Base-by-base conservation (phyloP, 2,113 vertebrate species). In the Phyllopteryx taeniolatus region DNA sequence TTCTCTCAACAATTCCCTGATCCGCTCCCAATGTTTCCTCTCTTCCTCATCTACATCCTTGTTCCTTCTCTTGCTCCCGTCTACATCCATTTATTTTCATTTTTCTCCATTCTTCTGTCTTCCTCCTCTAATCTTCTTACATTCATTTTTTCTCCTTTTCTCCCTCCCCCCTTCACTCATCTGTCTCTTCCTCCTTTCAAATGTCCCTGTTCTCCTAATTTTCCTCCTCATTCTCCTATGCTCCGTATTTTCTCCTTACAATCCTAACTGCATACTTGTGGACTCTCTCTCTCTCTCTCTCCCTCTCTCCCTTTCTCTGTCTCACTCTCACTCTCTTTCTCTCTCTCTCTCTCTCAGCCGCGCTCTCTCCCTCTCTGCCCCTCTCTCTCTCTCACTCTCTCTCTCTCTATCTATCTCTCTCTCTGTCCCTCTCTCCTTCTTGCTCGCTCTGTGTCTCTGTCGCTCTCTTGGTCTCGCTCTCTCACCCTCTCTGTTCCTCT, bases 111-210 rank as follows among this genome's bases (percentile, higher is more conserved):
- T 67, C 8, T 17, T 67, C 56, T 22, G 8, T 43, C 70, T 54
- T 49, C 69, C 63, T 65, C 68, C 59, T 81, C 83, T 73, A 68
- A 39, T 77, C 11, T 63, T 65, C 76, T 79, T 27, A 27, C 27
- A 27, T 27, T 27, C 27, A 59, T 60, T 62, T 69, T 68, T 70
- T 17, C 67, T n/a, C 11, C 54, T 46, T 67, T 67, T 66, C 20
- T 80, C 74, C 74, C 60, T 77, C 74, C 17, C 17, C n/a, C 27
- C 1, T 27, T 27, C 27, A 27, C 27, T 27, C 27, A 27, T 27
- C 27, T 27, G 27, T 27, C 27, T 22, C 8, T 56, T 22, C 54
- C 17, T 56, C n/a, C 47, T 49, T 49, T 49, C 12, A 49, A 49
- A 49, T 14, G 15, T 49, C 47, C 15, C 47, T 49, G 4, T 14